phyloP scores from a whole-genome alignment of 2,113 vertebrate genomes.

The Lanius collurio region DNA sequence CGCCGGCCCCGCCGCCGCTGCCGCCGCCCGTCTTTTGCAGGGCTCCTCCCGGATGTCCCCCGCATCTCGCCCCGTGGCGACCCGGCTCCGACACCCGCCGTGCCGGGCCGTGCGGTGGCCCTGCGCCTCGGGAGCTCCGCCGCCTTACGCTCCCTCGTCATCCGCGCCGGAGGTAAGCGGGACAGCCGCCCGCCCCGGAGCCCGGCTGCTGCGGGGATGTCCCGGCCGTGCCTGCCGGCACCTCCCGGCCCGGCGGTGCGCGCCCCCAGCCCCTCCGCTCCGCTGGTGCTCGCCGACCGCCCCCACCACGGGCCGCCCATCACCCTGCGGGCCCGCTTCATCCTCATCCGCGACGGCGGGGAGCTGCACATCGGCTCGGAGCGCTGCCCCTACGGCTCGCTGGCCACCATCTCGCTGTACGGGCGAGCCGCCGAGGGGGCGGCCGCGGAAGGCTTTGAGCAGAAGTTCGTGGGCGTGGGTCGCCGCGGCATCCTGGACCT shows the following conservation, averaged over 20 bases:
- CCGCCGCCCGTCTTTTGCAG: slow-evolving; percentile 36
- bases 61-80: slow-evolving; percentile 2
- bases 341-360: slow-evolving; percentile 30
- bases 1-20: not conserved
- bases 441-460: not conserved
- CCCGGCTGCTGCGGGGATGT: too few relatives aligned
- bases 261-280: not conserved
- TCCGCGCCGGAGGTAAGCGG: slow-evolving; percentile 34
- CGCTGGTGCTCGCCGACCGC: slow-evolving; percentile 22
- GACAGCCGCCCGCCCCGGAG: not conserved
- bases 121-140: slow-evolving; percentile 45
- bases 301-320: slow-evolving; percentile 2
- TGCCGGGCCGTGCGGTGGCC: slow-evolving; percentile 21
- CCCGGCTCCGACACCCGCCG: slow-evolving; percentile 31
- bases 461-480: slow-evolving; percentile 53
- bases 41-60: not conserved
- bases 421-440: slow-evolving; percentile 7
- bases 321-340: slow-evolving; percentile 1
- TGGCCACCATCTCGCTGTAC: not conserved
- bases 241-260: not conserved
- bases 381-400: not conserved
- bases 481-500: slow-evolving; percentile 17
- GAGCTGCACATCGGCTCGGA: slow-evolving; percentile 26
- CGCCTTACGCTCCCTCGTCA: slow-evolving; percentile 6
- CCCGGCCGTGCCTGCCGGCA: not conserved